Evolutionary conservation across 2,888 invertebrate species (phyloP).

Genomic region (Eupeodes luniger): DNA sequence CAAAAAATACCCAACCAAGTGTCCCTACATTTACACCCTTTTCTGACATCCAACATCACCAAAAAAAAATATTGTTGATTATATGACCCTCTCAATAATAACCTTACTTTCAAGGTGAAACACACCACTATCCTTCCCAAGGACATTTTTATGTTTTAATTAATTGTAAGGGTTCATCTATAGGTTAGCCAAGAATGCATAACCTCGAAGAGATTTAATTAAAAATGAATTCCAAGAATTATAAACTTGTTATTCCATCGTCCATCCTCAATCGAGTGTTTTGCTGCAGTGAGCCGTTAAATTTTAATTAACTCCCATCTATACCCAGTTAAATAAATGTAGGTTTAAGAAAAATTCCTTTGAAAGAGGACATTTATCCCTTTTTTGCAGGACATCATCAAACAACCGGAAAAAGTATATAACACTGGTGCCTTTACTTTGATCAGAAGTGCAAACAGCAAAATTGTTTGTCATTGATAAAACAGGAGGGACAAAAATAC

Average conservation of each 20-base stretch:
- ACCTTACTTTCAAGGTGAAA: not conserved
- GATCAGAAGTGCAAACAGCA: constrained; percentile 59
- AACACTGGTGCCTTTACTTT: constrained; percentile 13
- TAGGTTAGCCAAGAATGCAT: constrained; percentile 11
- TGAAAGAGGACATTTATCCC: not conserved
- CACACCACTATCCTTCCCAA: not conserved
- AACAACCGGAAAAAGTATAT: not conserved
- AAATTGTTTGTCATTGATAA: constrained; percentile 58
- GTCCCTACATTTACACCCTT: too few relatives aligned
- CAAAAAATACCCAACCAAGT: too few relatives aligned
- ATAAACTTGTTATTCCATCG: not conserved
- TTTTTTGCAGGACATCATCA: constrained; percentile 6
- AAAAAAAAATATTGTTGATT: too few relatives aligned
- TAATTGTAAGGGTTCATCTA: not conserved
- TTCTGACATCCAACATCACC: too few relatives aligned
- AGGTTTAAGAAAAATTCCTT: not conserved
- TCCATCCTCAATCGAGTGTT: not conserved
- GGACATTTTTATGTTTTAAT: constrained; percentile 21
- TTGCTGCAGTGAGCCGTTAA: not conserved
- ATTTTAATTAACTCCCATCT: constrained; percentile 1
- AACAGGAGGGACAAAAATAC: not conserved
- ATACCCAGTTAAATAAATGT: not conserved
- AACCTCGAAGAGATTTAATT: constrained; percentile 29
- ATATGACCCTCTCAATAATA: not conserved
- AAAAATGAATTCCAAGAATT: constrained; percentile 26